These are phyloP conservation scores for Leucosticte australis DNA, from an alignment of 2,113 vertebrate species.

Conservation along the genomic window DNA sequence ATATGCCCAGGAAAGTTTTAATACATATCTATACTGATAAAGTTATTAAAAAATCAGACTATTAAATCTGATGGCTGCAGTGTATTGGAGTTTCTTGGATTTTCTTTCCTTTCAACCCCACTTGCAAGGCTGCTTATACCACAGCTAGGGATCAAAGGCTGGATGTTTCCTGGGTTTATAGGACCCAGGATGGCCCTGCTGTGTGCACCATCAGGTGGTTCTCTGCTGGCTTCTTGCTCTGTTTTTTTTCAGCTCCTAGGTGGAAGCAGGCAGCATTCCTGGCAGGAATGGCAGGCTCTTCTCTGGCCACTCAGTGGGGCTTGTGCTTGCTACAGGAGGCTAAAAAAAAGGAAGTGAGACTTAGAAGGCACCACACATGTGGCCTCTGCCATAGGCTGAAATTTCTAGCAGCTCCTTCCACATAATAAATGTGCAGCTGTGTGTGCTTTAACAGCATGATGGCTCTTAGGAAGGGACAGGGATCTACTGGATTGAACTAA, in stretches of 20 bases:
- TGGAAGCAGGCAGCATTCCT: background rate
- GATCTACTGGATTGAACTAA: background rate
- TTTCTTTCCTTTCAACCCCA: background rate
- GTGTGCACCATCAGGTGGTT: fast-evolving
- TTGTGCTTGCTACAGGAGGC: background rate
- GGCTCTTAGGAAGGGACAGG: background rate
- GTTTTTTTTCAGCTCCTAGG: background rate
- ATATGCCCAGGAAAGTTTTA: background rate
- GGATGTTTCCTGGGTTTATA: background rate
- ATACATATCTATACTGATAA: background rate
- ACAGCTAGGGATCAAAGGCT: background rate
- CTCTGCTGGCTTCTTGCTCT: background rate
- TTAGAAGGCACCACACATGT: background rate
- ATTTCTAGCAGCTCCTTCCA: background rate
- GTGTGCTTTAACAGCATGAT: background rate
- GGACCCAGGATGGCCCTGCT: background rate
- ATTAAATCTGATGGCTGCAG: background rate
- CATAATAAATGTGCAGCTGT: background rate
- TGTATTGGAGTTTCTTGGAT: background rate
- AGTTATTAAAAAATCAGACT: slow-evolving; percentile 31
- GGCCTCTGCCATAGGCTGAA: background rate
- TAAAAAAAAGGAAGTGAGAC: background rate
- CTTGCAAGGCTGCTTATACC: background rate
- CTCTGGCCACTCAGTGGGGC: background rate
- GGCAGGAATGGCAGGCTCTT: background rate